phyloP scores from a whole-genome alignment of 2,888 invertebrate genomes.

The Spisula subtruncata region DNA sequence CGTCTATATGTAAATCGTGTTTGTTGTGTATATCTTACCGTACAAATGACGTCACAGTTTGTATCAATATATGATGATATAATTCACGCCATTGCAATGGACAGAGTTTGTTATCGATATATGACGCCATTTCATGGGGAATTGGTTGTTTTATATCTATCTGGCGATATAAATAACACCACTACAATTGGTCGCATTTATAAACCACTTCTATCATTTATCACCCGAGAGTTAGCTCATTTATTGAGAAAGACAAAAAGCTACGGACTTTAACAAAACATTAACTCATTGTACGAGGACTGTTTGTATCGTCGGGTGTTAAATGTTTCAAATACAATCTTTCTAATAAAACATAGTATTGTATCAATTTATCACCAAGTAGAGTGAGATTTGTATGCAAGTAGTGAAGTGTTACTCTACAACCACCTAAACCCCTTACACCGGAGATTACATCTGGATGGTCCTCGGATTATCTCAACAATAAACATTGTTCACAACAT shows the following conservation, averaged over 20 bases:
- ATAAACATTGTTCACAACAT: conserved; percentile 44
- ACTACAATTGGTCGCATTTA: neutral
- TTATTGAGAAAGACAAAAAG: conserved; percentile 2
- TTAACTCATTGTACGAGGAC: neutral
- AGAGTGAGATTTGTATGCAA: neutral
- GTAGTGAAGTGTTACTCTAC: conserved; percentile 43
- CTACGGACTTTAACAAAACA: neutral
- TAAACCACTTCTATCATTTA: neutral
- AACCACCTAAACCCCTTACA: conserved; percentile 54
- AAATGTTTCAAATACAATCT: conserved; percentile 7
- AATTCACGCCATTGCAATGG: too few species aligned
- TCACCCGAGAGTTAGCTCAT: neutral
- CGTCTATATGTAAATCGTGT: too few species aligned
- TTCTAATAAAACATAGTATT: conserved; percentile 32
- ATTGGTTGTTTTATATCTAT: too few species aligned
- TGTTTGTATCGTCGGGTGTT: neutral
- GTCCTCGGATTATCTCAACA: conserved; percentile 52
- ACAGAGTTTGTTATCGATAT: too few species aligned
- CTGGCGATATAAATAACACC: neutral
- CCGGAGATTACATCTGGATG: conserved; percentile 35
- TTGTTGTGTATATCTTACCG: too few species aligned
- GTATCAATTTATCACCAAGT: conserved; percentile 41
- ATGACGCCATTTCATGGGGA: too few species aligned
- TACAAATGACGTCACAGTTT: too few species aligned
- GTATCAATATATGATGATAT: too few species aligned